Percentiles rank a stretch among this genome's conserved stretches.
Evolutionary conservation across 2,888 invertebrate genomes (phyloP).

Genomic region (Synergus japonicus): DNA sequence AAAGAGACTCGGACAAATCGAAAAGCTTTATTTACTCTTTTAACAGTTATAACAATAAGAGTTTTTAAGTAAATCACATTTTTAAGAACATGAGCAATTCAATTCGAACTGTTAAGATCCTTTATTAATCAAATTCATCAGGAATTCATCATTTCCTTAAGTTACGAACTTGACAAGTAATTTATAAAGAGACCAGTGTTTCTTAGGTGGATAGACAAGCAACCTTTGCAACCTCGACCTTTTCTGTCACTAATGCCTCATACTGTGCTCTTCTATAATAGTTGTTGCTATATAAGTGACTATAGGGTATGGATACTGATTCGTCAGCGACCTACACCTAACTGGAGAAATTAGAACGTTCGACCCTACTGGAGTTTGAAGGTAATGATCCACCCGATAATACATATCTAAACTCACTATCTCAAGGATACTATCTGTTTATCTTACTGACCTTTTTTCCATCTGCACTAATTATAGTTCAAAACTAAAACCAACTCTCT

Average conservation of each 20-base stretch:
- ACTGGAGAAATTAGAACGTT: slow-evolving; percentile 19
- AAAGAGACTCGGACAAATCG: too few relatives aligned
- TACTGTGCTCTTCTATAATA: background rate
- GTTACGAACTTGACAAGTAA: background rate
- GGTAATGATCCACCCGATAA: too few relatives aligned
- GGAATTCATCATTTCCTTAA: background rate
- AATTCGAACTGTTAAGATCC: too few relatives aligned
- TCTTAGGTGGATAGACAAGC: background rate
- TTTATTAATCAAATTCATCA: background rate
- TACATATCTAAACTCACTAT: background rate
- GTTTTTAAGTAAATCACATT: too few relatives aligned
- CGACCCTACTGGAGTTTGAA: slow-evolving; percentile 7
- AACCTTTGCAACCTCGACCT: background rate
- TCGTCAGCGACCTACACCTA: slow-evolving; percentile 6
- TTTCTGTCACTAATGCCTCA: background rate
- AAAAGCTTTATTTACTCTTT: too few relatives aligned
- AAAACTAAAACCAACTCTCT: slow-evolving; percentile 13
- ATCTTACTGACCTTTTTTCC: slow-evolving; percentile 47
- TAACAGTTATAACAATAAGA: too few relatives aligned
- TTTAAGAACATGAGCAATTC: too few relatives aligned
- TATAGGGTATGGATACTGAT: background rate
- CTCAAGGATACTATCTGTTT: slow-evolving; percentile 40
- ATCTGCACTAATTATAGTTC: slow-evolving; percentile 44
- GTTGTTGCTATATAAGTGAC: background rate
- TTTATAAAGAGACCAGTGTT: too few relatives aligned